A percentile compares a stretch with the other conserved stretches of the same genome.
Conservation (phyloP, 2,113 vertebrate genomes). For the Nothoprocta pentlandii region DNA sequence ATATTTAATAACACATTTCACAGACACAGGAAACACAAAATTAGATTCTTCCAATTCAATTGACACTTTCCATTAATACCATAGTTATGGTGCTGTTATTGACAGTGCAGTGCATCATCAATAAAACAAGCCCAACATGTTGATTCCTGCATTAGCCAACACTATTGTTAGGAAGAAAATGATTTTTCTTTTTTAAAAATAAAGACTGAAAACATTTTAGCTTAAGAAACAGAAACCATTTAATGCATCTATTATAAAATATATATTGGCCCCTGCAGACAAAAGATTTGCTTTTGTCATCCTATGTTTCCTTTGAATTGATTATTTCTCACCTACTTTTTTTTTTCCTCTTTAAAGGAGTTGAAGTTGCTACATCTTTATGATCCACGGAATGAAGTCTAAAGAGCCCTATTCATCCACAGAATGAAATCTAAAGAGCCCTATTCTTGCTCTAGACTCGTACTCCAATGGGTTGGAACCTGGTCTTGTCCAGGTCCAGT, state of each 20-base stretch:
- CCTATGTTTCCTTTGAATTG: not conserved
- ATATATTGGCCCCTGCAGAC: not conserved
- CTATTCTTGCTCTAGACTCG: not conserved
- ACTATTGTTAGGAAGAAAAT: not conserved
- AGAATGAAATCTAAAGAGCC: not conserved
- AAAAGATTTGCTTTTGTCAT: not conserved
- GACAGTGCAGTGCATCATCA: not conserved
- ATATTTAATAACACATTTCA: constrained; percentile 36
- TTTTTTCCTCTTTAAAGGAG: not conserved
- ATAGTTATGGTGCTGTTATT: not conserved
- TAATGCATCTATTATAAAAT: not conserved
- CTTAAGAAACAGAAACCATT: not conserved
- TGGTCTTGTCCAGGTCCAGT: not conserved
- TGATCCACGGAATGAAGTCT: not conserved
- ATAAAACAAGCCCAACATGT: not conserved
- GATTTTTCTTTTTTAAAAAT: not conserved
- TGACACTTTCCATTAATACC: not conserved
- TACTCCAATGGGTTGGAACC: not conserved
- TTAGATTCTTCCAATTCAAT: constrained; percentile 13
- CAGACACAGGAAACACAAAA: constrained; percentile 21
- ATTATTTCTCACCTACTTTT: not conserved
- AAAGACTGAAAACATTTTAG: not conserved
- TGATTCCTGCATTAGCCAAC: not conserved
- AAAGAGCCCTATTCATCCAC: not conserved
- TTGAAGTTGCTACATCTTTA: not conserved